Evolutionary conservation across 2,113 vertebrate species (phyloP).

Genomic region (Corythoichthys haematopterus): DNA sequence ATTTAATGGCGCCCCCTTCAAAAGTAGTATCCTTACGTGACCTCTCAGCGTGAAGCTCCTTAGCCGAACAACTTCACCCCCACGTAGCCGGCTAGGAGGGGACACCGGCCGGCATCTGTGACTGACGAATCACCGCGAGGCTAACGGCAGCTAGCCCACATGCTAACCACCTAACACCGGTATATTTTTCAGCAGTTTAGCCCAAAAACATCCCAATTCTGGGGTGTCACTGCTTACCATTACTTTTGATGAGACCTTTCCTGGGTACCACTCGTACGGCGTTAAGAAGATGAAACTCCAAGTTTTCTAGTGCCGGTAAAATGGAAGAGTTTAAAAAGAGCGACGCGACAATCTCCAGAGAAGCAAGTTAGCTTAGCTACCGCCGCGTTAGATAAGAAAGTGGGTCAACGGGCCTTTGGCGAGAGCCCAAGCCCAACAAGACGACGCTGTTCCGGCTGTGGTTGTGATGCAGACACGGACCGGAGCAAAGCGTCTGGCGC

Average conservation of each 20-base stretch:
- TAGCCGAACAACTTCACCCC: background rate
- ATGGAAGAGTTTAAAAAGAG: slow-evolving; percentile 1
- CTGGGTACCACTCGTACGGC: background rate
- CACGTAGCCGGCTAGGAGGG: background rate
- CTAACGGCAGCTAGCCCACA: background rate
- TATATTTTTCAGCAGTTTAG: background rate
- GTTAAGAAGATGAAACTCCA: background rate
- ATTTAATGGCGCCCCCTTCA: background rate
- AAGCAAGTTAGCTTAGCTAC: slow-evolving; percentile 1
- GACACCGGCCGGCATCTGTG: background rate
- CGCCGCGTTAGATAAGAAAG: slow-evolving; percentile 8
- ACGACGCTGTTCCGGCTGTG: background rate
- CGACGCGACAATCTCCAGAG: background rate
- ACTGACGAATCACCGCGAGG: background rate
- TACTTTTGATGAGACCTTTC: background rate
- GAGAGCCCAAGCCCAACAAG: background rate
- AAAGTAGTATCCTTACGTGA: too few species aligned
- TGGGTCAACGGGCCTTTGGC: slow-evolving; percentile 10
- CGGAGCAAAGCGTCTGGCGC: background rate
- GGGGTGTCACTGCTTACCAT: background rate
- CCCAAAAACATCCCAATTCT: background rate
- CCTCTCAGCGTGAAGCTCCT: background rate
- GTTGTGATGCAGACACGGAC: background rate
- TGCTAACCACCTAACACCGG: background rate
- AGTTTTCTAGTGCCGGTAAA: background rate